Base-by-base conservation (phyloP, 2,797 vertebrate genomes). In the Choloepus didactylus region DNA sequence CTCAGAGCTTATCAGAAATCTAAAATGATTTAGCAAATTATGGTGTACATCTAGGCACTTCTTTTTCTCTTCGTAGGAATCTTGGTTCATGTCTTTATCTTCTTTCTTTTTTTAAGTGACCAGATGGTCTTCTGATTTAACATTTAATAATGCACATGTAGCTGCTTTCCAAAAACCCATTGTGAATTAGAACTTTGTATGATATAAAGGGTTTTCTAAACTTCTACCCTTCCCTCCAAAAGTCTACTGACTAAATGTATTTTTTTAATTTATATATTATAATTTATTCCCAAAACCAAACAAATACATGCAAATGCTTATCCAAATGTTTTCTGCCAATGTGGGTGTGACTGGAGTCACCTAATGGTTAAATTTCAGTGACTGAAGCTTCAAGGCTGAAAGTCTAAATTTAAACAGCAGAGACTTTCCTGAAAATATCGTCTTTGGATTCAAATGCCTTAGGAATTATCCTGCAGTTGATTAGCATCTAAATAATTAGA, bases 401-500 rank as follows among this genome's bases (percentile, higher is more conserved):
- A 97, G 67, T 70, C 35, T 75, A 96, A 87, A 72, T 73, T 83
- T 84, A 77, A 98, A 95, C 49, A 73, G 84, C 64, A 72, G 87
- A 85, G 72, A 84, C n/a, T 62, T 93, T 91, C 76, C 82, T 91
- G 96, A 96, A 97, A 98, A 97, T 87, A 38, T 76, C 95, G 93
- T 96, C 89, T 97, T 98, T 95, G 91, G 93, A 97, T 96, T 96
- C 81, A 96, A 98, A 97, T 97, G 97, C 95, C 98, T 97, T 97
- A 96, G 97, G 98, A 98, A 98, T 99, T 98, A 98, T 99, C 98
- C 99, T 99, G 99, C 98, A 99, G 96, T 99, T 99, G 99, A 99
- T 99, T 99, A 99, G 98, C 98, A 96, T 98, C 98, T 98, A 98
- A 98, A 99, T 99, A 99, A 99, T 99, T 99, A 98, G 99, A 99